These are phyloP conservation scores for Scolanthus callimorphus DNA, from an alignment of 92 coral and sea anemone genomes.

Conservation along the genomic window DNA sequence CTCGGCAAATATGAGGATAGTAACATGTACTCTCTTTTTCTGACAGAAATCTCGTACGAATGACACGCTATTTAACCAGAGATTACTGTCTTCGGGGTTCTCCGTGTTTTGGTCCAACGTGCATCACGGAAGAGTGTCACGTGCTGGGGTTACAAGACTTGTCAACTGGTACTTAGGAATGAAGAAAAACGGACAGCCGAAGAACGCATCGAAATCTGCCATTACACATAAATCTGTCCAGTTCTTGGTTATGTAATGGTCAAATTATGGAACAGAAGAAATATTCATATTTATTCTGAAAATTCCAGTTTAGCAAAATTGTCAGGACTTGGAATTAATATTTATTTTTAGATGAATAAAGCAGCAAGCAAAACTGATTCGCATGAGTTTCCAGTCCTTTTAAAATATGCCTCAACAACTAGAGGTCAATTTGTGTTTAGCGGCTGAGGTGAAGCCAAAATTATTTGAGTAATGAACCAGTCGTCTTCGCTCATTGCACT, in stretches of 20 bases:
- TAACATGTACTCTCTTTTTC: too few relatives aligned
- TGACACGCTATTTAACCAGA: conserved; percentile 39
- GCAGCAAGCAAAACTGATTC: not conserved
- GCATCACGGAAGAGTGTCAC: conserved; percentile 30
- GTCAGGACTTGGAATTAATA: not conserved
- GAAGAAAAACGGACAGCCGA: conserved; percentile 54
- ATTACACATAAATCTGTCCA: conserved; percentile 61
- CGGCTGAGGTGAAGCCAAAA: too few relatives aligned
- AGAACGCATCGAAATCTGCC: conserved; percentile 63
- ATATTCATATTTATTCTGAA: too few relatives aligned
- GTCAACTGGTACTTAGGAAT: conserved; percentile 60
- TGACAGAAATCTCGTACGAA: conserved; percentile 24
- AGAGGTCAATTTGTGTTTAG: too few relatives aligned
- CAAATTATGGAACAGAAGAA: too few relatives aligned
- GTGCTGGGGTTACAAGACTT: not conserved
- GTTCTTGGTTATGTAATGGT: conserved; percentile 45
- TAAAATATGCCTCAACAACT: too few relatives aligned
- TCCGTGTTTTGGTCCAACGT: conserved; percentile 61
- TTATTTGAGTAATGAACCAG: too few relatives aligned
- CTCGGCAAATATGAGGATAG: too few relatives aligned
- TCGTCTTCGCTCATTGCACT: too few relatives aligned
- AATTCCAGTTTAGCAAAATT: too few relatives aligned
- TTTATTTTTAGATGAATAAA: not conserved
- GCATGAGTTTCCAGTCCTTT: too few relatives aligned
- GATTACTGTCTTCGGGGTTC: conserved; percentile 38